Evolutionary conservation across 2,888 invertebrate genomes (phyloP).

Genomic region (Eulithis prunata): DNA sequence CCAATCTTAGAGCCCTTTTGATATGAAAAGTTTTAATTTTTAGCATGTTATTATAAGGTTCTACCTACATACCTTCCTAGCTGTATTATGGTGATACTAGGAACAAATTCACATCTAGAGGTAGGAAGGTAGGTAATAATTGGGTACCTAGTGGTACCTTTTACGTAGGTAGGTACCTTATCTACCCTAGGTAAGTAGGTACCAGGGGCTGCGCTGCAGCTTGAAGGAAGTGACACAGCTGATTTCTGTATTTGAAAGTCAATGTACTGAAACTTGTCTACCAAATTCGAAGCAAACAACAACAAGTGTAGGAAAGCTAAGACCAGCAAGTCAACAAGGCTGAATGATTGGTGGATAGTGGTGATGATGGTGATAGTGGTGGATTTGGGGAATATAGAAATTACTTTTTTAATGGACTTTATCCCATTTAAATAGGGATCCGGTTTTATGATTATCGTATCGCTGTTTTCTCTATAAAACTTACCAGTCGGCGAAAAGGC

Average conservation of each 20-base stretch:
- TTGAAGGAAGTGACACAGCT: not conserved
- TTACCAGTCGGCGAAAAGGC: constrained; percentile 22
- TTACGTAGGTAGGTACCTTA: constrained; percentile 35
- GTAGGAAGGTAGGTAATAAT: too few species aligned
- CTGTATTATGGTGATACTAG: too few species aligned
- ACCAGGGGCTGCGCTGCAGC: not conserved
- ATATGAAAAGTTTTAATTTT: too few species aligned
- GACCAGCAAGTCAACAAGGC: constrained; percentile 1
- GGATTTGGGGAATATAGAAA: not conserved
- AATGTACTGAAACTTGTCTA: not conserved
- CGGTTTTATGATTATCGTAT: not conserved
- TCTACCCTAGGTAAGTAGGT: too few species aligned
- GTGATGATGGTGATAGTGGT: not conserved
- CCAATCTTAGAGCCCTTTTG: too few species aligned
- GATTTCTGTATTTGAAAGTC: not conserved
- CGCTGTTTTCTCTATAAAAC: not conserved
- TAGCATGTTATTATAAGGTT: too few species aligned
- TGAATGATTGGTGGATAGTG: not conserved
- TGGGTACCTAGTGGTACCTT: not conserved
- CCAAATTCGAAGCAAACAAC: not conserved
- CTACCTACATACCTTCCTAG: too few species aligned
- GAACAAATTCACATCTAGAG: too few species aligned
- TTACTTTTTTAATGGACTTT: not conserved
- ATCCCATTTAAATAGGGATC: not conserved
- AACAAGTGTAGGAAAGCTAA: not conserved